A percentile compares a stretch with the other conserved stretches of the same genome.
Evolutionary conservation across 2,888 invertebrate genomes (phyloP).

Genomic region (Noctua pronuba): DNA sequence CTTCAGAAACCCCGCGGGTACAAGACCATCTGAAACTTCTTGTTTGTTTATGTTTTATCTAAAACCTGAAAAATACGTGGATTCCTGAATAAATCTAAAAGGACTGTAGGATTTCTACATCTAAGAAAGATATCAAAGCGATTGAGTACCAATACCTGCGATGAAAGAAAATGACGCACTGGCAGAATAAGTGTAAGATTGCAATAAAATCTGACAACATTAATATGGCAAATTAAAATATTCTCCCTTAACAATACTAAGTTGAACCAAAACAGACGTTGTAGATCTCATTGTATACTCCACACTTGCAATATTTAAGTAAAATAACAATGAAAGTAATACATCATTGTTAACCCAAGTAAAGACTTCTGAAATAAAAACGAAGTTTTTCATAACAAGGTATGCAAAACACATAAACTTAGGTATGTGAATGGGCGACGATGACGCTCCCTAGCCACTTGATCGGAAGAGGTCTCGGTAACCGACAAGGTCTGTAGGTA

Average conservation of each 20-base stretch:
- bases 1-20: background rate
- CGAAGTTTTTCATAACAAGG: background rate
- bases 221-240: background rate
- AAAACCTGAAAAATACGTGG: background rate
- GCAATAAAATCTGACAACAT: background rate
- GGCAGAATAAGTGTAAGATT: background rate
- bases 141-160: too few relatives aligned
- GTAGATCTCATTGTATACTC: constrained; percentile 10
- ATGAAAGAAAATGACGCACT: background rate
- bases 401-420: background rate
- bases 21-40: background rate
- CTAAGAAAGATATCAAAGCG: background rate
- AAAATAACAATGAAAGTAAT: constrained; percentile 2
- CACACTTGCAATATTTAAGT: constrained; percentile 10
- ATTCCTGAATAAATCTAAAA: background rate
- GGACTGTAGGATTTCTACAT: background rate
- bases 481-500: constrained; percentile 7
- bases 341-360: constrained; percentile 15
- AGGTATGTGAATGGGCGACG: background rate
- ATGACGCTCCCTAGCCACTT: constrained; percentile 34
- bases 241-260: constrained; percentile 12
- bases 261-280: constrained; percentile 20
- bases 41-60: background rate
- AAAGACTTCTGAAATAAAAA: constrained; percentile 5
- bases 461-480: constrained; percentile 32